Percentiles rank a stretch among this genome's conserved stretches.
Conservation (phyloP, 2,888 invertebrate genomes). For the Nasonia oneida region DNA sequence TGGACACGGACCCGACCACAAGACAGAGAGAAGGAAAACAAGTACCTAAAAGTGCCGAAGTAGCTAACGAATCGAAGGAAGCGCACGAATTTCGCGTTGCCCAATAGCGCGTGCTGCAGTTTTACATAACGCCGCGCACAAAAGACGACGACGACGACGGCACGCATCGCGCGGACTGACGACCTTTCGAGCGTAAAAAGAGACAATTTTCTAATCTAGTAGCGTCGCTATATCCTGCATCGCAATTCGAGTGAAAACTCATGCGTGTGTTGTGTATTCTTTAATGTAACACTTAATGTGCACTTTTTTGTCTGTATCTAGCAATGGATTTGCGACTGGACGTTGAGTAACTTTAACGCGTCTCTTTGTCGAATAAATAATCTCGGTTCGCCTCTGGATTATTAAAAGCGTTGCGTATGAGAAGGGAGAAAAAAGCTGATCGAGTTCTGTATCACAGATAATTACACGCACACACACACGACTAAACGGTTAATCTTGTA, state of each 20-base stretch:
- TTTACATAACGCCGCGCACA: slow-evolving; percentile 13
- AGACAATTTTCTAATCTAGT: slow-evolving; percentile 59
- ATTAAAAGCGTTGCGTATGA: not conserved
- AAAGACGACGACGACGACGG: not conserved
- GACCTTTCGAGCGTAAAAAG: slow-evolving; percentile 53
- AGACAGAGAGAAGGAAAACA: not conserved
- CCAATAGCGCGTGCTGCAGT: not conserved
- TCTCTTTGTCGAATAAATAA: slow-evolving; percentile 10
- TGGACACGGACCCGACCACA: not conserved
- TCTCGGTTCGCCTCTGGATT: not conserved
- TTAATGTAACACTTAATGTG: not conserved
- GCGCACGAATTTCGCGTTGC: not conserved
- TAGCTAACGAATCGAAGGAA: not conserved
- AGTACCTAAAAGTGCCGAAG: not conserved
- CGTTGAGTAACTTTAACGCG: not conserved
- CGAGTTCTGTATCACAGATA: not conserved
- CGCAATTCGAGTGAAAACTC: not conserved
- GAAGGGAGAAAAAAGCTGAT: not conserved
- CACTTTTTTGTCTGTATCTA: not conserved
- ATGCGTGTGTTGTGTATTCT: too few species aligned
- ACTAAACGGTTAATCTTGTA: not conserved
- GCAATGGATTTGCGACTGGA: not conserved
- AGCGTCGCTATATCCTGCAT: slow-evolving; percentile 1
- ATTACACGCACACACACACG: too few species aligned
- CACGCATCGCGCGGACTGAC: slow-evolving; percentile 34